Evolutionary conservation across 2,888 invertebrate species (phyloP), one percentile per base, ranked within the genome.

Genomic region (Drosophila macrothrix): DNA sequence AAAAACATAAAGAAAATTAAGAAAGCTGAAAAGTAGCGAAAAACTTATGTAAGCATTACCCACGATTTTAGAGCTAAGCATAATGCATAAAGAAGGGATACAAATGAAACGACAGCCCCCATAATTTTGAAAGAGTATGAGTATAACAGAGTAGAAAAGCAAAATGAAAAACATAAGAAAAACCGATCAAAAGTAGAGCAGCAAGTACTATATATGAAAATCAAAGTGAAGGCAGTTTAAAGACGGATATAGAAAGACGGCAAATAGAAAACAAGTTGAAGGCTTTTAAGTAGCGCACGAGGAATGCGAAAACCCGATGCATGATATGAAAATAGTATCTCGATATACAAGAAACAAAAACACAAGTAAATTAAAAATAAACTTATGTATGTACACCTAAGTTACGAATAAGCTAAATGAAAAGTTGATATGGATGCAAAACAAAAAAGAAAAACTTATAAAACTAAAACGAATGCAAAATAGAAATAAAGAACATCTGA

Each of bases 61-160:
- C 78, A 88, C 80, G 90, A 86, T 86, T 89, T 86, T 86, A 86
- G 88, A 83, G 82, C 90, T 89, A 86, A 89, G 90, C 83, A 68
- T 66, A 73, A 67, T 64, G 82, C 67, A 41, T 58, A 58, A n/a
- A 41, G 70, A 79, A 64, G 58, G 39, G 61, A 69, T 55, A 67
- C 56, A 53, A 37, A n/a, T 22, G 39, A 61, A 28, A n/a, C 28
- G 43, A n/a, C 59, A 72, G 73, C 63, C 76, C 76, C 90, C 90
- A 83, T 89, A 88, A 90, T 78, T 84, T 87, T 87, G 71, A 80
- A 77, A 77, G 61, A 59, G 67, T 60, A 76, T 69, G 63, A 22
- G 46, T 2, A 22, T 37, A 25, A 81, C 67, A 66, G 72, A 73
- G 66, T 79, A 80, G 73, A 58, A 61, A 59, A 37, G 7, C 41